Evolutionary conservation across 2,113 vertebrate species (phyloP).

Genomic region (Chloroceryle aenea): DNA sequence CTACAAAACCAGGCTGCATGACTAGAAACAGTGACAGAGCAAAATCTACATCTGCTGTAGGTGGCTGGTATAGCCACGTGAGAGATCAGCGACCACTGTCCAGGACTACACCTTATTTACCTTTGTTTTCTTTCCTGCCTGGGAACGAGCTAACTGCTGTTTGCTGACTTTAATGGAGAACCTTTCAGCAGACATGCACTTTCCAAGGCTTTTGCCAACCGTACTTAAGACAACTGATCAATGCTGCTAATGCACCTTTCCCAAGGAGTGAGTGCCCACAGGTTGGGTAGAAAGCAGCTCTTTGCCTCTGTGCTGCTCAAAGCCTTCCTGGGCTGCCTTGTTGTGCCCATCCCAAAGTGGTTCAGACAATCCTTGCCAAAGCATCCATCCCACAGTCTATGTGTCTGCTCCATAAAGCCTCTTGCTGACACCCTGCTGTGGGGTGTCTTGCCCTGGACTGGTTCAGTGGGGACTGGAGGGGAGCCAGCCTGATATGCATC

Average conservation of each 20-base stretch:
- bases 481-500: rapidly evolving
- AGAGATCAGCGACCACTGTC: neutral
- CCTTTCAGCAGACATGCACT: neutral
- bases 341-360: neutral
- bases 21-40: neutral
- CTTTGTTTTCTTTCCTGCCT: neutral
- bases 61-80: rapidly evolving
- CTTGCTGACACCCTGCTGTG: rapidly evolving
- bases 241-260: neutral
- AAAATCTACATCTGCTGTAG: neutral
- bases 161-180: neutral
- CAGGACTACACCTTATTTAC: neutral
- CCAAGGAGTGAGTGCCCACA: neutral
- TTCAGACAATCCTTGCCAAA: neutral
- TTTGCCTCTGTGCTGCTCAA: neutral
- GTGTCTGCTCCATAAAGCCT: neutral
- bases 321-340: neutral
- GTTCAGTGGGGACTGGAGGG: neutral
- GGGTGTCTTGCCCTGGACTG: neutral
- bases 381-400: rapidly evolving
- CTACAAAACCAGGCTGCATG: neutral
- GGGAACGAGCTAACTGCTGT: neutral
- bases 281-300: rapidly evolving
- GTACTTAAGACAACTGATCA: rapidly evolving
- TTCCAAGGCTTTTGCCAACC: neutral